phyloP scores from a whole-genome alignment of 2,888 invertebrate genomes.

The Prenolepis imparis region DNA sequence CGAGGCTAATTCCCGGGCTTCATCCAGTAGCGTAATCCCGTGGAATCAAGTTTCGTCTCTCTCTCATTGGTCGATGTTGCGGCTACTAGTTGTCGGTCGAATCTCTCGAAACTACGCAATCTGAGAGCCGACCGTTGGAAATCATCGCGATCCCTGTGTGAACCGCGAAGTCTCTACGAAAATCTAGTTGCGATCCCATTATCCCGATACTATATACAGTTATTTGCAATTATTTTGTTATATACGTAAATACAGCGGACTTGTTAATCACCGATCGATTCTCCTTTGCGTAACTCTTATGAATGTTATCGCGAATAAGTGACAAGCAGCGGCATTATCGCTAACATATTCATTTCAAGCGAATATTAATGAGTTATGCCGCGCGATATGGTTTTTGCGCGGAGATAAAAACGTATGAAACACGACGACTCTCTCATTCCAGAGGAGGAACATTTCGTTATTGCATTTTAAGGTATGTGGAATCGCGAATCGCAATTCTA shows the following conservation, averaged over 20 bases:
- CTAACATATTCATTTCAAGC: slow-evolving; percentile 12
- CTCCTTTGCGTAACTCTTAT: background rate
- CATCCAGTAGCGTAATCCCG: slow-evolving; percentile 42
- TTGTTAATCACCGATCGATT: background rate
- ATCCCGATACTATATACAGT: background rate
- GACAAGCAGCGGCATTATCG: background rate
- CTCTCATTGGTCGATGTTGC: slow-evolving; percentile 49
- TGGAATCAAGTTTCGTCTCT: slow-evolving; percentile 46
- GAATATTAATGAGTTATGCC: slow-evolving; percentile 26
- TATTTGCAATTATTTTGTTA: background rate
- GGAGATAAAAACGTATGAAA: slow-evolving; percentile 22
- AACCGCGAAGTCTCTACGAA: slow-evolving; percentile 11
- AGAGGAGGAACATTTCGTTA: background rate
- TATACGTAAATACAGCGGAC: too few relatives aligned
- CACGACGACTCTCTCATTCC: slow-evolving; percentile 17
- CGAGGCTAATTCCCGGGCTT: slow-evolving; percentile 49
- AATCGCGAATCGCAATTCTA: slow-evolving; percentile 15
- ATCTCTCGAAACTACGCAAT: slow-evolving; percentile 17
- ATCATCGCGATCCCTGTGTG: background rate
- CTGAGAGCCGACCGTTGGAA: slow-evolving; percentile 8
- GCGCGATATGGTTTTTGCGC: slow-evolving; percentile 4
- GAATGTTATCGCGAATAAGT: background rate
- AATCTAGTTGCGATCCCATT: background rate
- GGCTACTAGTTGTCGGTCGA: slow-evolving; percentile 25
- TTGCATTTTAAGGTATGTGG: slow-evolving; percentile 5